Conservation (phyloP, 2,888 invertebrate genomes). For the Cerastis leucographa region DNA sequence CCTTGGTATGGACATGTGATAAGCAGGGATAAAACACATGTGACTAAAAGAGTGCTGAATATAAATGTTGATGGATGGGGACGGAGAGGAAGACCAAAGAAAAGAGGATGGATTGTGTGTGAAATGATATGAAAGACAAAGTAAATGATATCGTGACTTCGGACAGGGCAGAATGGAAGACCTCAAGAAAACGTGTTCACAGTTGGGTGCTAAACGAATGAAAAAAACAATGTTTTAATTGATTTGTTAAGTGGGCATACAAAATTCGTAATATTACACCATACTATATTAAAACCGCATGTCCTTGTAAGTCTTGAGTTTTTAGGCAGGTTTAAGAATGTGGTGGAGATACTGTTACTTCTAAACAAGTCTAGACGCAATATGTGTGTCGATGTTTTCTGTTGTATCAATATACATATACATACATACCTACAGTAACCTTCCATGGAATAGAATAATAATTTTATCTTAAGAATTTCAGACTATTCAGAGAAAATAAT, state of each 20-base stretch:
- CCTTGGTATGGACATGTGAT: not conserved
- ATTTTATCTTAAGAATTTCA: not conserved
- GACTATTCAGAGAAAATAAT: not conserved
- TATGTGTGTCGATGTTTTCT: slow-evolving; percentile 10
- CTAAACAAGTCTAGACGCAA: not conserved
- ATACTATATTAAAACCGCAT: slow-evolving; percentile 9
- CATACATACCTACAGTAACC: slow-evolving; percentile 1
- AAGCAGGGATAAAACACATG: not conserved
- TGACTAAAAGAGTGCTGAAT: not conserved
- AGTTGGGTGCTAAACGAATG: not conserved
- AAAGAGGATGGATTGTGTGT: not conserved
- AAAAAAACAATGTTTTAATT: slow-evolving; percentile 17
- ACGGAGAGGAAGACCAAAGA: not conserved
- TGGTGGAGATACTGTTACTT: slow-evolving; percentile 18
- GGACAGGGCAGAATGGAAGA: not conserved
- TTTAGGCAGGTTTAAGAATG: not conserved
- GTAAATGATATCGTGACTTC: not conserved
- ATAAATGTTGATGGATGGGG: not conserved
- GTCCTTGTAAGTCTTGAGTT: slow-evolving; percentile 8
- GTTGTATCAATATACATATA: not conserved
- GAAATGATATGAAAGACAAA: not conserved
- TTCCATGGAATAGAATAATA: slow-evolving; percentile 6
- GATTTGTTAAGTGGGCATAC: slow-evolving; percentile 3
- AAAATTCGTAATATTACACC: slow-evolving; percentile 12
- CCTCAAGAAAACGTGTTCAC: not conserved